Percentiles rank a stretch among this genome's conserved stretches.
Evolutionary conservation across 2,797 vertebrate species (phyloP).

Genomic region (Arrhamphus sclerolepis): DNA sequence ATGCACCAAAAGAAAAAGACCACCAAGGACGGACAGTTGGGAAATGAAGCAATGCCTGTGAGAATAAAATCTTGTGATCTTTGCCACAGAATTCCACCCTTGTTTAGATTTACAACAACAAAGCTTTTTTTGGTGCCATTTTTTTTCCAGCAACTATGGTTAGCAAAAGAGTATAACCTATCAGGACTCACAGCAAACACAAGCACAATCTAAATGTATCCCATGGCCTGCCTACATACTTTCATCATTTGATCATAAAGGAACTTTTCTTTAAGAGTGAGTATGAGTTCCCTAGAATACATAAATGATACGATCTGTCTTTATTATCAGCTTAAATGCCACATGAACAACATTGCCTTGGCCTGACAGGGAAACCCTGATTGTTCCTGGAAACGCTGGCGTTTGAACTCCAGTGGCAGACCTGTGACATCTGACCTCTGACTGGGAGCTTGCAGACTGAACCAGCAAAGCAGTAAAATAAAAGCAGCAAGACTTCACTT

Average conservation of each 20-base stretch:
- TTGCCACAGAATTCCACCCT: constrained; percentile 11
- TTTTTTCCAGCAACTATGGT: too few species aligned
- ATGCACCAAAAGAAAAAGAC: constrained; percentile 10
- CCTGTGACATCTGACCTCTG: constrained; percentile 44
- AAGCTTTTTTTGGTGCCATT: neutral
- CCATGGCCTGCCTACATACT: constrained; percentile 1
- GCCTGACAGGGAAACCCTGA: constrained; percentile 5
- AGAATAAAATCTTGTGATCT: constrained; percentile 21
- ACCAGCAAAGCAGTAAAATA: constrained; percentile 18
- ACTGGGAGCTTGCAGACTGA: constrained; percentile 21
- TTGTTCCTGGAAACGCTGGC: constrained; percentile 24
- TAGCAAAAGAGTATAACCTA: too few species aligned
- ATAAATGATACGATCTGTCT: constrained; percentile 1
- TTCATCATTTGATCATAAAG: constrained; percentile 2
- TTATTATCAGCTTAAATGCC: neutral
- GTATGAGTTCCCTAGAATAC: neutral
- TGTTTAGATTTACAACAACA: constrained; percentile 24
- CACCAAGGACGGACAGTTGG: constrained; percentile 2
- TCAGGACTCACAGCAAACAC: too few species aligned
- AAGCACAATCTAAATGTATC: neutral
- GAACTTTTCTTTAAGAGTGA: neutral
- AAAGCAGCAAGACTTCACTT: constrained; percentile 13
- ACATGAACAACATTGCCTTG: neutral
- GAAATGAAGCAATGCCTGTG: constrained; percentile 11
- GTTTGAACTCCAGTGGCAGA: constrained; percentile 38